phyloP scores from a whole-genome alignment of 2,113 vertebrate genomes.

The Phasianus colchicus region DNA sequence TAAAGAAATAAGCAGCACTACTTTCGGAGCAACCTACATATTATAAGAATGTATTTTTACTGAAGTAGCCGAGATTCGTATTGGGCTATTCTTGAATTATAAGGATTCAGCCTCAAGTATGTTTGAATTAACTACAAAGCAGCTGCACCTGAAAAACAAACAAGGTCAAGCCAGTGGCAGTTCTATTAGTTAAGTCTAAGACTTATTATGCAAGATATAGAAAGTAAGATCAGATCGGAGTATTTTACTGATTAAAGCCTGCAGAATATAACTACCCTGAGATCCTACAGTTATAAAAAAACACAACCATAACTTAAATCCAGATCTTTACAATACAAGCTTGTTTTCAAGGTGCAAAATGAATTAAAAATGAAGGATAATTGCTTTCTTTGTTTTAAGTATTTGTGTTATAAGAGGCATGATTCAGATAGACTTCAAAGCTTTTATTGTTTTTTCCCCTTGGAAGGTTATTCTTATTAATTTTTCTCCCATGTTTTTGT shows the following conservation, averaged over 20 bases:
- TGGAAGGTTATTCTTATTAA: not conserved
- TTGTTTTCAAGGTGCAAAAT: slow-evolving; percentile 8
- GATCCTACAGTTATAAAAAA: not conserved
- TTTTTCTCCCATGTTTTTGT: not conserved
- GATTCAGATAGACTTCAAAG: slow-evolving; percentile 19
- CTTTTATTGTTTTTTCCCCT: not conserved
- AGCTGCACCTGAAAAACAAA: not conserved
- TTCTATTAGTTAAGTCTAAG: not conserved
- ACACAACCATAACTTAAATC: not conserved
- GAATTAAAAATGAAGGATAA: not conserved
- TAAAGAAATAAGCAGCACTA: not conserved
- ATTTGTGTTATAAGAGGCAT: not conserved
- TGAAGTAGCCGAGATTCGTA: slow-evolving; percentile 7
- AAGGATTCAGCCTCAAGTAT: not conserved
- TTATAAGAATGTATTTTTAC: not conserved
- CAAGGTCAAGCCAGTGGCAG: not conserved
- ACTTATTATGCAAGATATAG: not conserved
- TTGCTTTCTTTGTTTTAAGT: not conserved
- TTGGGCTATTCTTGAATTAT: not conserved
- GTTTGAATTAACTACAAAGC: not conserved
- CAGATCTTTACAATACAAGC: not conserved
- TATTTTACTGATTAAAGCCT: slow-evolving; percentile 6
- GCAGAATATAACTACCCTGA: not conserved
- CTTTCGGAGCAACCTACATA: not conserved
- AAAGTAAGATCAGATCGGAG: not conserved